Evolutionary conservation across 2,888 invertebrate species (phyloP).

Genomic region (Platycheirus albimanus): DNA sequence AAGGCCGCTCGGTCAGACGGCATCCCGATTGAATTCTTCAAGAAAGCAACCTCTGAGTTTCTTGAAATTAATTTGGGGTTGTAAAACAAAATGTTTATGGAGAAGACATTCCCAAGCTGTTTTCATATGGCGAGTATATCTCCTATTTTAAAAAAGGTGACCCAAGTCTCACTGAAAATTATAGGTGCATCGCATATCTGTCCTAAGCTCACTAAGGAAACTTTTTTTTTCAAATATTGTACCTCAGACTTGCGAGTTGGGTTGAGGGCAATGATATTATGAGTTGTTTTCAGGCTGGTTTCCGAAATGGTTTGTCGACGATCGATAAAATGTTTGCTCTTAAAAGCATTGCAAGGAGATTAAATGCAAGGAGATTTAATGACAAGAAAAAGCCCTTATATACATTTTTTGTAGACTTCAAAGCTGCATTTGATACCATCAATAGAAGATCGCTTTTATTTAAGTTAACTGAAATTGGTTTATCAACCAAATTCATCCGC

Average conservation of each 20-base stretch:
- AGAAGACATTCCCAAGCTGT: too few species aligned
- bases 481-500: neutral
- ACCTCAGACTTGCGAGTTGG: neutral
- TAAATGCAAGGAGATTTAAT: neutral
- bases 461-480: neutral
- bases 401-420: too few species aligned
- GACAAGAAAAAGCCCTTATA: too few species aligned
- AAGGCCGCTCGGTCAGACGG: too few species aligned
- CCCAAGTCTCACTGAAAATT: too few species aligned
- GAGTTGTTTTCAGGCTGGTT: conserved; percentile 2
- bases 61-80: too few species aligned
- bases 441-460: too few species aligned
- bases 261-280: neutral
- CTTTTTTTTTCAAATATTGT: neutral
- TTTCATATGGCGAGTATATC: too few species aligned
- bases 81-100: neutral
- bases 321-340: neutral
- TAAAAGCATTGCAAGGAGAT: neutral
- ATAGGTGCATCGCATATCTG: too few species aligned
- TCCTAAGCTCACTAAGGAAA: neutral
- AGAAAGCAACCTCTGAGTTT: too few species aligned
- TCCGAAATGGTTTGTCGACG: neutral
- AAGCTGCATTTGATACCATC: too few species aligned
- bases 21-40: too few species aligned
- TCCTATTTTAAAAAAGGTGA: neutral